These are phyloP conservation scores for Ericerus pela DNA, from an alignment of 1,140 invertebrate genomes.

Conservation along the genomic window DNA sequence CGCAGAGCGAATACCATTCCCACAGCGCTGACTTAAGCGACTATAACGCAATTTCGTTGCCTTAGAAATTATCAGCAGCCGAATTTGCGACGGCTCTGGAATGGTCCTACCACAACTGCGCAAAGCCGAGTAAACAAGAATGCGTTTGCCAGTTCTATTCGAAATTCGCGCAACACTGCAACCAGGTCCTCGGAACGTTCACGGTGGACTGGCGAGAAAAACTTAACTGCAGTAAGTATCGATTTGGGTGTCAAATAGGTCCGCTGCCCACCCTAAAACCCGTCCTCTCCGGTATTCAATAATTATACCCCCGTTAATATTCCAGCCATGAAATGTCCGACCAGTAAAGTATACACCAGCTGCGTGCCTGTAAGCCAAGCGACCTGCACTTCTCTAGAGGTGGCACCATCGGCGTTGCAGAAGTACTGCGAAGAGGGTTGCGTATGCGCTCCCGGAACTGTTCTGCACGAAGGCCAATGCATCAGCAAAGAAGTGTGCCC, in stretches of 20 bases:
- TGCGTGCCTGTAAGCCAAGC: slow-evolving; percentile 46
- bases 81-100: background rate
- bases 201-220: background rate
- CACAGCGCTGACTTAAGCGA: background rate
- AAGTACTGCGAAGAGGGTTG: slow-evolving; percentile 64
- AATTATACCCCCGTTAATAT: slow-evolving; percentile 17
- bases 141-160: background rate
- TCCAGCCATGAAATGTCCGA: slow-evolving; percentile 50
- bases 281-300: too few species aligned
- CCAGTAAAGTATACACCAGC: slow-evolving; percentile 49
- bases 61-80: background rate
- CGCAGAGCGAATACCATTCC: background rate
- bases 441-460: slow-evolving; percentile 59
- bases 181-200: background rate
- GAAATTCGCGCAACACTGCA: background rate
- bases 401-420: slow-evolving; percentile 22
- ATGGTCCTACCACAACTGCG: background rate
- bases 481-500: slow-evolving; percentile 55
- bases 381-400: slow-evolving; percentile 33
- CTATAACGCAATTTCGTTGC: background rate
- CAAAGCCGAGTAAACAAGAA: background rate
- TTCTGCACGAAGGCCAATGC: slow-evolving; percentile 56
- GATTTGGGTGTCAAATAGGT: too few species aligned
- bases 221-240: slow-evolving; percentile 1
- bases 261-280: too few species aligned